phyloP scores from a whole-genome alignment of 2,797 vertebrate species.

The Spatula clypeata region DNA sequence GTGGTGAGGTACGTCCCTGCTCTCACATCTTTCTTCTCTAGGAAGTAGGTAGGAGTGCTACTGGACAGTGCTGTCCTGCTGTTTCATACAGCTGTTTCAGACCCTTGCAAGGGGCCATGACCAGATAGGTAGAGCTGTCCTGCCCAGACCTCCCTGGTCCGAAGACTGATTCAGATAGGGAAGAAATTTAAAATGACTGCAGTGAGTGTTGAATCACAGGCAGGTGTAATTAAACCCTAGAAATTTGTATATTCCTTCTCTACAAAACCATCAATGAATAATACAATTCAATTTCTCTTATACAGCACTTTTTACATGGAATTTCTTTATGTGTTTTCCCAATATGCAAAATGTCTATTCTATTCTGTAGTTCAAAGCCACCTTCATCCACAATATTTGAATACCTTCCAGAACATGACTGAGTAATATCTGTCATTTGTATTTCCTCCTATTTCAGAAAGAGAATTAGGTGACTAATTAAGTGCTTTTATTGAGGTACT shows the following conservation, averaged over 20 bases:
- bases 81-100: neutral
- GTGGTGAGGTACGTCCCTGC: neutral
- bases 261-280: neutral
- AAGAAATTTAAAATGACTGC: neutral
- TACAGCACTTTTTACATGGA: neutral
- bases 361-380: neutral
- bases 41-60: neutral
- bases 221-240: neutral
- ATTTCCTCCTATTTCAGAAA: neutral
- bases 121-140: neutral
- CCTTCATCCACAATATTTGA: too few species aligned
- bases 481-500: neutral
- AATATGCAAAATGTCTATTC: neutral
- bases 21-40: neutral
- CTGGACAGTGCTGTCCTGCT: neutral
- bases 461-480: neutral
- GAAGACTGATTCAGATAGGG: neutral
- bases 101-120: neutral
- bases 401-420: neutral
- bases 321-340: neutral
- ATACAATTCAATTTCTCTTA: neutral
- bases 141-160: fast-evolving
- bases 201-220: neutral
- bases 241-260: neutral
- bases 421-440: neutral